Base-by-base conservation (phyloP, 2,797 vertebrate species). In the Coracias cyanogaster region DNA sequence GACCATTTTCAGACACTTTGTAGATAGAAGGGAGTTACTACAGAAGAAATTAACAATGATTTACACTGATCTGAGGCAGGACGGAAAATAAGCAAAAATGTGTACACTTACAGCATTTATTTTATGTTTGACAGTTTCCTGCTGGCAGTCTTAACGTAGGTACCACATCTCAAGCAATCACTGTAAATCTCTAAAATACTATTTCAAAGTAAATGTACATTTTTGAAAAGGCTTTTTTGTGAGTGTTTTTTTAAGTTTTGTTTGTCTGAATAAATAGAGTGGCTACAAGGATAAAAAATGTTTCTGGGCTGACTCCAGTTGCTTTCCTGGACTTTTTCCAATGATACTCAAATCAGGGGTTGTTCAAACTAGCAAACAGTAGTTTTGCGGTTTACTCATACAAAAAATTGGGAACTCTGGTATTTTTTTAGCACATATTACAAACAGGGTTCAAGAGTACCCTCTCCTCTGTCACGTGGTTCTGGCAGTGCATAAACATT, bases 311-410 rank as follows among this genome's bases (percentile, higher is more conserved):
- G 81, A 52, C 73, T 95, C 86, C 57, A 96, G 60, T 85, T 92
- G 78, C 64, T 96, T 95, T 93, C 91, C 92, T 97, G 97, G 97
- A 96, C 37, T n/a, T 79, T 77, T 62, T 91, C 97, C 97, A 97
- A 19, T 7, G 45, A 93, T 80, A 58, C 85, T 97, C 96, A 92
- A 49, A 93, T 74, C 87, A 83, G 72, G 49, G 31, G 74, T 80
- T 96, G 91, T 93, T 97, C 95, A 95, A 94, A 90, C 72, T 45
- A 94, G 79, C 70, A 86, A 95, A 97, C 33, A 80, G 94, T 43
- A 96, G 96, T 95, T 97, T 93, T 96, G 93, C 33, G 88, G 96
- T 96, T 95, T 96, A 95, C 82, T 90, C 84, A 46, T 46, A 86
- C 64, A 82, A 96, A 89, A 62, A 78, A 41, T 39, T 61, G 43